A percentile compares a stretch with the other conserved stretches of the same genome.
phyloP scores from a whole-genome alignment of 2,113 vertebrate species.

The Anolis carolinensis region DNA sequence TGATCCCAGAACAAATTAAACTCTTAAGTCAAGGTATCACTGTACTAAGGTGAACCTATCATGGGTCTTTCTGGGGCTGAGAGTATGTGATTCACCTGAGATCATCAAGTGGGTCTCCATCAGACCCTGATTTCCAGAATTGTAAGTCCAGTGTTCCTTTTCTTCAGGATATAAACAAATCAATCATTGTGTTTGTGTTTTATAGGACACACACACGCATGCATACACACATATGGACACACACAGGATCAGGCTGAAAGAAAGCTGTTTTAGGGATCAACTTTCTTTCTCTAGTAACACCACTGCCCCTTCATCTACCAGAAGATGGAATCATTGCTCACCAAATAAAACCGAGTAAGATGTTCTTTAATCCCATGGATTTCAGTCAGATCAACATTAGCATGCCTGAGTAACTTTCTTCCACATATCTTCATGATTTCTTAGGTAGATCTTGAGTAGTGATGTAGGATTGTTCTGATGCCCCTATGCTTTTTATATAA shows the following conservation, averaged over 20 bases:
- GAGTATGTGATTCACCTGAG: no score
- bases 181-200: neutral
- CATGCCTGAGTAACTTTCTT: neutral
- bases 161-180: neutral
- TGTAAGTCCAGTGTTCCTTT: neutral
- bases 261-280: neutral
- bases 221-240: no score
- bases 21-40: no score
- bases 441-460: no score
- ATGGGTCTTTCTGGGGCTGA: no score
- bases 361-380: neutral
- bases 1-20: no score
- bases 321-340: neutral
- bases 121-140: neutral
- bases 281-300: no score
- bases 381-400: neutral
- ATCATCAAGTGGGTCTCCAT: no score
- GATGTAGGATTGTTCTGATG: neutral
- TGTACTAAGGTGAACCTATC: no score
- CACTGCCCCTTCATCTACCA: neutral
- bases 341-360: neutral
- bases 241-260: neutral
- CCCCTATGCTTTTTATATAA: neutral
- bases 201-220: no score
- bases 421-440: neutral